Evolutionary conservation across 2,888 invertebrate species (phyloP), one percentile per base, ranked within the genome.

Genomic region (Caprella mutica): DNA sequence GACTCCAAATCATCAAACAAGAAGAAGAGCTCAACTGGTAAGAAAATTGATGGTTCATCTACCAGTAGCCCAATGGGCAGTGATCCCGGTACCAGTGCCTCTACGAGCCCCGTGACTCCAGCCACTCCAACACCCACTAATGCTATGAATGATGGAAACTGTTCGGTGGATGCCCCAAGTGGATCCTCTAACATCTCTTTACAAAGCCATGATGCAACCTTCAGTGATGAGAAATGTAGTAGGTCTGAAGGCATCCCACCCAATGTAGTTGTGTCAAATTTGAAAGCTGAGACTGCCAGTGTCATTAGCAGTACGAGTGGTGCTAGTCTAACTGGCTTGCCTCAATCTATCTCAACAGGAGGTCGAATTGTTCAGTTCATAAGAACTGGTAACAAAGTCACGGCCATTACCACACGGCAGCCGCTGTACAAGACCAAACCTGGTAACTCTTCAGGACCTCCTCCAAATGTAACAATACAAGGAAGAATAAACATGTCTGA

Each of bases 391-490:
- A 57, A 60, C 23, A 64, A 64, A 48, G 60, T 64, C 2, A 61
- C 64, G 4, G 60, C 64, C 33, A 64, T 64, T 40, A 60, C 64
- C 38, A 60, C 64, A 27, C 55, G 64, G 21, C 64, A 60, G 26
- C 64, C 64, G 23, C 44, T 60, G 5, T 58, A 53, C 43, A 64
- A 60, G 30, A 48, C 58, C 19, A 64, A 64, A 50, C 30, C 42
- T 23, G 55, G 55, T 33, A 58, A 61, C 27, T 52, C 55, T 27
- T 60, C 60, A 14, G 64, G 64, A 14, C 64, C 64, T 23, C 63
- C 63, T 17, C 64, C 64, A n/a, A 64, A 64, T 60, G 64, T 64
- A 1, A 64, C 64, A 2, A 64, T 64, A 46, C 64, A 64, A 44
- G 64, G 60, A 9, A 52, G 60, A 14, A 60, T 64, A 24, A 64